Evolutionary conservation across 1,140 invertebrate genomes (phyloP), one percentile per base, ranked within the genome.

Genomic region (Drosophila elegans): DNA sequence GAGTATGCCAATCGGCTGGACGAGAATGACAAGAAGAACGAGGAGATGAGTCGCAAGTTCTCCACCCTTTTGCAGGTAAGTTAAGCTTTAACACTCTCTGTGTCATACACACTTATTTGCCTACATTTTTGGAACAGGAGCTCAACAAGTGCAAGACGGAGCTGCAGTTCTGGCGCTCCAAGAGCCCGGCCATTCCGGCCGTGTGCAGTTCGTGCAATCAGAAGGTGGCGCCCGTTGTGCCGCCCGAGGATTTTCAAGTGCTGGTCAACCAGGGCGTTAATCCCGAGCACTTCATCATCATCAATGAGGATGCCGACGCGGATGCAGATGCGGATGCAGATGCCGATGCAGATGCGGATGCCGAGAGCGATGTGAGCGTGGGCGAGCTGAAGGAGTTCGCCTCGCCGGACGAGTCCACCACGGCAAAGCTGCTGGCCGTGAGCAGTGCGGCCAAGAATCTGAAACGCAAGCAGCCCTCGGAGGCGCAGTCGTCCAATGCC

Each of bases 81-180:
- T 55, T 1, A n/a, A 10, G 1, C 5, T 3, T 12, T 0, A 1
- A 36, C 0, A 0, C 16, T 3, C 1, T 2, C 3, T 9, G 12
- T n/a, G 6, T 3, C 2, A n/a, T n/a, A 4, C 16, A 0, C 12
- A 0, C 60, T 63, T 3, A 41, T 48, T 83, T 48, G 0, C 32
- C 56, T 16, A 56, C 68, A 4, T 3, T 42, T 91, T 21, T 21
- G 16, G 16, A 0, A 0, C 90, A 96, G 95, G 97, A 97, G 93
- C 93, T 97, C 76, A 97, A 97, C 93, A 97, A 97, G 88, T 97
- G 97, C 92, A 97, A 97, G 93, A 97, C 96, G 34, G 97, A 97
- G 91, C 92, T 97, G 63, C 97, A 97, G 93, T 97, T 97, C 92
- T 97, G 96, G 96, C 94, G 97, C 44, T 97, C 96, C 16, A 97